phyloP scores from a whole-genome alignment of 2,888 invertebrate genomes.

The Galeruca laticollis region DNA sequence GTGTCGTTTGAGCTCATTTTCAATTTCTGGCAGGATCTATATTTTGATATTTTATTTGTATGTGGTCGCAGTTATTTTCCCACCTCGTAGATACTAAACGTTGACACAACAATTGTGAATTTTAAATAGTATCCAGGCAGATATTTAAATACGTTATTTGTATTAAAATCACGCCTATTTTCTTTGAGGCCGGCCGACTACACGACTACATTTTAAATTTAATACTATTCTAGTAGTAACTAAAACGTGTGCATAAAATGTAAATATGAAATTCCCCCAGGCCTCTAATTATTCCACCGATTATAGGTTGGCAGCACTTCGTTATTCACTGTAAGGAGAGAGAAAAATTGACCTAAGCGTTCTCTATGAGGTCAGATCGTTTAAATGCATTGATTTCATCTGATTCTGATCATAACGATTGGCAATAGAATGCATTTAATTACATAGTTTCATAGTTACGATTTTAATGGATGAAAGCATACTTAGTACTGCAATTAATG shows the following conservation, averaged over 20 bases:
- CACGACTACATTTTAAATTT: slow-evolving; percentile 9
- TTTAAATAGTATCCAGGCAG: slow-evolving; percentile 9
- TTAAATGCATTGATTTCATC: not conserved
- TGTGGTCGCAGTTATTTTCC: not conserved
- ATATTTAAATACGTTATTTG: slow-evolving; percentile 26
- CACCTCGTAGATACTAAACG: not conserved
- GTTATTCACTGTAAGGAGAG: slow-evolving; percentile 26
- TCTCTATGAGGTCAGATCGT: slow-evolving; percentile 9
- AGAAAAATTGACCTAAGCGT: slow-evolving; percentile 10
- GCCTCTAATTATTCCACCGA: slow-evolving; percentile 44
- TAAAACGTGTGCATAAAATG: slow-evolving; percentile 45
- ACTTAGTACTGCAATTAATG: not conserved
- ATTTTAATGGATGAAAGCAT: not conserved
- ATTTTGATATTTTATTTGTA: no score
- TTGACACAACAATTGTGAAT: slow-evolving; percentile 18
- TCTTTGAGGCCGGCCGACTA: slow-evolving; percentile 24
- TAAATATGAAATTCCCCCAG: slow-evolving; percentile 41
- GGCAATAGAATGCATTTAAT: not conserved
- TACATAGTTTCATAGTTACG: not conserved
- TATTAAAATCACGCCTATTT: slow-evolving; percentile 21
- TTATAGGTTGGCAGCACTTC: slow-evolving; percentile 41
- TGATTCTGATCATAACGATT: not conserved
- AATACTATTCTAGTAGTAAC: not conserved
- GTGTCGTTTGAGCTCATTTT: no score
- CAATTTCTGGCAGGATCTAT: no score